Conservation (phyloP, 92 coral and sea anemone genomes). For the Heteractis magnifica region DNA sequence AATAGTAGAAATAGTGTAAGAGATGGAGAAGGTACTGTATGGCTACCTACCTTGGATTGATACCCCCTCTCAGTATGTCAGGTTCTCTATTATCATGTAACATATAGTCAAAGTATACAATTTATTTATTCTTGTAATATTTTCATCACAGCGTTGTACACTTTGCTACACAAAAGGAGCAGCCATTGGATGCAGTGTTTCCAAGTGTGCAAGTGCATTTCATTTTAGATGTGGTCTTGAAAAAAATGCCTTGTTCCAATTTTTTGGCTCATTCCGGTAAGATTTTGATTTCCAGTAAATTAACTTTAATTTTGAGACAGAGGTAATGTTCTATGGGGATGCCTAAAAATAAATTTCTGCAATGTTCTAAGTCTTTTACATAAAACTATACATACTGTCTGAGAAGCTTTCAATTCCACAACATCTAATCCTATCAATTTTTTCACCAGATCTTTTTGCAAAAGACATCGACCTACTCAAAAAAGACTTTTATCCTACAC, state of each 20-base stretch:
- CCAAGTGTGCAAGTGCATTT: slow-evolving; percentile 51
- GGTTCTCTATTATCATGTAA: too few species aligned
- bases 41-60: too few species aligned
- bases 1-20: too few species aligned
- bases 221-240: slow-evolving; percentile 76
- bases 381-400: too few species aligned
- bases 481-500: background rate
- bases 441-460: slow-evolving; percentile 67
- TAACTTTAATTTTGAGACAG: too few species aligned
- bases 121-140: background rate
- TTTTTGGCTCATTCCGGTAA: slow-evolving; percentile 79
- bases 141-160: slow-evolving; percentile 55
- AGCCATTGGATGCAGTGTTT: slow-evolving; percentile 69
- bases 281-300: background rate
- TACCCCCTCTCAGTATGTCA: too few species aligned
- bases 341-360: too few species aligned
- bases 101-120: too few species aligned
- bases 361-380: too few species aligned
- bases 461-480: slow-evolving; percentile 72
- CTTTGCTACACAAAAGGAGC: slow-evolving; percentile 69
- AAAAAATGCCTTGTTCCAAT: slow-evolving; percentile 72
- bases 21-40: too few species aligned
- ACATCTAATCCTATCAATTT: background rate
- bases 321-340: too few species aligned
- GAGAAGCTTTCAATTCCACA: too few species aligned